These are phyloP conservation scores for Empis livida DNA, from an alignment of 2,888 invertebrate species.

Conservation along the genomic window DNA sequence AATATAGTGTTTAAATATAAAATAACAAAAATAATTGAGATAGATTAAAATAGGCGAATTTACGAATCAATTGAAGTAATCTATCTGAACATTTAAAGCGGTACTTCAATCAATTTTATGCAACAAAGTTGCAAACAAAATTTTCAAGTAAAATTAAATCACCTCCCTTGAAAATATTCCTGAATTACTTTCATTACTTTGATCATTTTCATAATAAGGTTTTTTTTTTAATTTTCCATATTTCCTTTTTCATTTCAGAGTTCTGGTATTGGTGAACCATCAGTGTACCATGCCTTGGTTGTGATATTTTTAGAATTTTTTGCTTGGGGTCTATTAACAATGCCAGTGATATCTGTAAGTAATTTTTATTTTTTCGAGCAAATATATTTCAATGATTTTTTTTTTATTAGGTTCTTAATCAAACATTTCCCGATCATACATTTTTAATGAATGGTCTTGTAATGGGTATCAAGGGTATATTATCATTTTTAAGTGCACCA, in stretches of 20 bases:
- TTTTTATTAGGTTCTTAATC: slow-evolving; percentile 60
- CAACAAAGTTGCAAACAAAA: no score
- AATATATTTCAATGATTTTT: slow-evolving; percentile 1
- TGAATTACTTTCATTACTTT: no score
- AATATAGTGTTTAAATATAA: no score
- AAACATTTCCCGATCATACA: slow-evolving; percentile 97
- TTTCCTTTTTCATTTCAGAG: slow-evolving; percentile 43
- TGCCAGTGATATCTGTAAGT: slow-evolving; percentile 72
- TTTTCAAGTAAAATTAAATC: no score
- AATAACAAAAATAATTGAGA: no score
- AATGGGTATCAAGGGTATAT: slow-evolving; percentile 94
- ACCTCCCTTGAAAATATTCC: no score
- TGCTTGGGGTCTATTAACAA: slow-evolving; percentile 97
- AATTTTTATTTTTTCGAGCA: neutral
- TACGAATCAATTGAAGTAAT: no score
- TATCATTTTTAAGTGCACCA: slow-evolving; percentile 96
- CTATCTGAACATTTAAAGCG: no score
- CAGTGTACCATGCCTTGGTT: slow-evolving; percentile 95
- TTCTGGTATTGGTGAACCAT: slow-evolving; percentile 84
- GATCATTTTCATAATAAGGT: neutral
- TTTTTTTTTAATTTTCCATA: slow-evolving; percentile 14
- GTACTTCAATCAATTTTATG: no score
- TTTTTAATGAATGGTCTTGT: slow-evolving; percentile 98
- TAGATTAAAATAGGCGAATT: no score
- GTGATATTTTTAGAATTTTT: slow-evolving; percentile 99